Evolutionary conservation across 35 echinoderm and acorn worm genomes (phyloP).

Genomic region (Ophiothrix spiculata): DNA sequence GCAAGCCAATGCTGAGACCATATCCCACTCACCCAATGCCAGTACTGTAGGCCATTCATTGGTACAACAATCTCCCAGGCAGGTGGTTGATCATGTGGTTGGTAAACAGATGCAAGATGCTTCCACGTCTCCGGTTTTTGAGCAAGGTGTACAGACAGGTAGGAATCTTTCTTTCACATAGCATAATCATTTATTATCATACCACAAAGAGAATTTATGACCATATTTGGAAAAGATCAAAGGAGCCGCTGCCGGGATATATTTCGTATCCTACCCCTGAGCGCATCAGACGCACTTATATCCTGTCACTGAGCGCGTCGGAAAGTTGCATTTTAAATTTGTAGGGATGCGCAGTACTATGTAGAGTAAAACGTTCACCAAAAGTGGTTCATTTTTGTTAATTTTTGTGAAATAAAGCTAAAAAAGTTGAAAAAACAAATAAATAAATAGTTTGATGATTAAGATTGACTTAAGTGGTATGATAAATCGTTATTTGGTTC

Average conservation of each 20-base stretch:
- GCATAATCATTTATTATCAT: not conserved
- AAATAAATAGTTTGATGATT: no score
- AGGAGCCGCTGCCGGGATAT: not conserved
- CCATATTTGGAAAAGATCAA: not conserved
- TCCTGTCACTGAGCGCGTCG: no score
- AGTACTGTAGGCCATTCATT: not conserved
- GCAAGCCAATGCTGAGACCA: not conserved
- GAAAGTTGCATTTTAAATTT: not conserved
- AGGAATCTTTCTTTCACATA: not conserved
- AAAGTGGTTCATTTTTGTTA: no score
- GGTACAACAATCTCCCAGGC: not conserved
- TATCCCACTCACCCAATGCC: not conserved
- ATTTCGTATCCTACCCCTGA: no score
- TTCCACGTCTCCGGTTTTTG: conserved; percentile 31
- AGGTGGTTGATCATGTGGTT: conserved; percentile 11
- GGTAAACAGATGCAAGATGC: conserved; percentile 18
- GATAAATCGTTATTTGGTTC: no score
- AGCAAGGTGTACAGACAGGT: conserved; percentile 31
- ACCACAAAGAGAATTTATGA: not conserved
- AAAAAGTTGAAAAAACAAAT: no score
- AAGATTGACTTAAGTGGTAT: no score
- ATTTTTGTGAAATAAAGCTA: no score
- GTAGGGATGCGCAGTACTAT: no score
- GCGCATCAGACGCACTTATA: no score
- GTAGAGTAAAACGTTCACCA: no score